These are phyloP conservation scores for Cyphomyrus discorhynchus DNA, from an alignment of 2,113 vertebrate genomes.

Conservation along the genomic window DNA sequence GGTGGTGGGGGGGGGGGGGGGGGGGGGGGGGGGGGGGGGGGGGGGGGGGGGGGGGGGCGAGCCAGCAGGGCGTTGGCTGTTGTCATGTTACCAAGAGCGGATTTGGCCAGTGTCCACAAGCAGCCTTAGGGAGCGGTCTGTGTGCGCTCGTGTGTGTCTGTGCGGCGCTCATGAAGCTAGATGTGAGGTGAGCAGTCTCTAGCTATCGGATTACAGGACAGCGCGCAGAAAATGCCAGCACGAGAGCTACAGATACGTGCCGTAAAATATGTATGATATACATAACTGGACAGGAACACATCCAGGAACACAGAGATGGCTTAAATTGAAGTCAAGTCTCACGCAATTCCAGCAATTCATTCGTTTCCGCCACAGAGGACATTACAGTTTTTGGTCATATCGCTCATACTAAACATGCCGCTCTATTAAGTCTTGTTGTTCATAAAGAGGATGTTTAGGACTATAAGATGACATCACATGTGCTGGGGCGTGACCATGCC, in stretches of 20 bases:
- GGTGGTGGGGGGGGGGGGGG: neutral
- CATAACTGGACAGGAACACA: neutral
- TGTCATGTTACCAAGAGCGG: neutral
- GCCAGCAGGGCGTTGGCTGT: neutral
- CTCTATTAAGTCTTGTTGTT: neutral
- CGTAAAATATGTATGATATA: neutral
- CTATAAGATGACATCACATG: neutral
- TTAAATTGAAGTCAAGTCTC: neutral
- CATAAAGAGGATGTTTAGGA: neutral
- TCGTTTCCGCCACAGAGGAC: neutral
- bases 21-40: neutral
- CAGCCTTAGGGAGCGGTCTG: neutral
- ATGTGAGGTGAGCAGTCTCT: neutral
- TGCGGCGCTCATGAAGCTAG: neutral
- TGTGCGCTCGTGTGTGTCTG: neutral
- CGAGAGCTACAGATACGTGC: neutral
- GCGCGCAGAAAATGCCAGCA: neutral
- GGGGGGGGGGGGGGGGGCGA: neutral
- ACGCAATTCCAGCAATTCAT: neutral
- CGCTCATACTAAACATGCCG: neutral
- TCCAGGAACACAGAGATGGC: neutral
- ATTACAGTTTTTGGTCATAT: neutral
- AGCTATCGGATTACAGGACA: neutral
- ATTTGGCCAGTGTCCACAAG: neutral
- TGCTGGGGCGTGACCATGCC: neutral